Evolutionary conservation across 2,888 invertebrate genomes (phyloP).

Genomic region (Cephus pygmeus): DNA sequence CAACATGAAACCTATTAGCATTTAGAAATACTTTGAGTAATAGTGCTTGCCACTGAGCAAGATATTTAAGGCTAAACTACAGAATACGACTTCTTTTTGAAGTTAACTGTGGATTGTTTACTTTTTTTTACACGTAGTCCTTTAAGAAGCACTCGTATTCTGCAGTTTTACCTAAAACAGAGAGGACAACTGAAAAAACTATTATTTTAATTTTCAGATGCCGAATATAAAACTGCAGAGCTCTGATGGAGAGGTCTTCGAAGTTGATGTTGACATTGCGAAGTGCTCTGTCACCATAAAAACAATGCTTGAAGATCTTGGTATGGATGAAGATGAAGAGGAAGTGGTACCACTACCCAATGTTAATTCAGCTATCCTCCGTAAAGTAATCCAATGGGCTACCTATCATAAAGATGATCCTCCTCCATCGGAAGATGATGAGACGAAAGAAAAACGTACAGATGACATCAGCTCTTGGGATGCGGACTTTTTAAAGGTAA

Average conservation of each 20-base stretch:
- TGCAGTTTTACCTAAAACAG: too few relatives aligned
- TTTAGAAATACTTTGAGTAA: neutral
- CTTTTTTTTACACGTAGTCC: too few relatives aligned
- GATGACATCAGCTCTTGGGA: constrained; percentile 99
- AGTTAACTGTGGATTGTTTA: too few relatives aligned
- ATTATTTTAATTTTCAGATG: constrained; percentile 72
- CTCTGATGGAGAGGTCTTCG: constrained; percentile 94
- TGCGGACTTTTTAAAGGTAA: constrained; percentile 92
- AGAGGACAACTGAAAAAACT: neutral
- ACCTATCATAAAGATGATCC: constrained; percentile 96
- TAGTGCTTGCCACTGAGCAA: too few relatives aligned
- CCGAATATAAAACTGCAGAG: constrained; percentile 95
- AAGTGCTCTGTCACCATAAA: constrained; percentile 98
- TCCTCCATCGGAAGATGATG: constrained; percentile 95
- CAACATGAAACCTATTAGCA: neutral
- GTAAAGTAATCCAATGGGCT: constrained; percentile 94
- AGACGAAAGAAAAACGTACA: constrained; percentile 97
- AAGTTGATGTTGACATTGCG: constrained; percentile 96
- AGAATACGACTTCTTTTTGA: too few relatives aligned
- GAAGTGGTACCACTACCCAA: constrained; percentile 97
- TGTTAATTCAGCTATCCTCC: constrained; percentile 95
- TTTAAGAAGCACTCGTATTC: too few relatives aligned
- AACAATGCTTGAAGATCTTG: constrained; percentile 96
- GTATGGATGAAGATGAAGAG: constrained; percentile 92
- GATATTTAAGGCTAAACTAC: too few relatives aligned